These are phyloP conservation scores for Agrotis ipsilon DNA, from an alignment of 2,888 invertebrate species.

Conservation along the genomic window DNA sequence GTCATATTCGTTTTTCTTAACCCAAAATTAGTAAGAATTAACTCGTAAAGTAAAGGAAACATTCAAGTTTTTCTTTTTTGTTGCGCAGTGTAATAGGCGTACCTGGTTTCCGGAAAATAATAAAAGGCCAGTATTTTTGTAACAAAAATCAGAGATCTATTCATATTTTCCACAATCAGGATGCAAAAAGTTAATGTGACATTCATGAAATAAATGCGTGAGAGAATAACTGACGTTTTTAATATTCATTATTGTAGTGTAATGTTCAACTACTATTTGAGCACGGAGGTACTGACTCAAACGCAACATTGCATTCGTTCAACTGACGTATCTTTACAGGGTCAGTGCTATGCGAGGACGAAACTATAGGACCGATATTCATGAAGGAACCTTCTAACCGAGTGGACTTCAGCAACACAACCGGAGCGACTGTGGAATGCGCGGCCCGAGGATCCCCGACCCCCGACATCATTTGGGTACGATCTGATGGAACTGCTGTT, in stretches of 20 bases:
- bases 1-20: no score
- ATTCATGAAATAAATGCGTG: background rate
- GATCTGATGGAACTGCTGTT: conserved; percentile 97
- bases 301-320: conserved; percentile 17
- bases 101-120: conserved; percentile 32
- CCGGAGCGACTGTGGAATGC: conserved; percentile 98
- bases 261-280: conserved; percentile 10
- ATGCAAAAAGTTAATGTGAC: background rate
- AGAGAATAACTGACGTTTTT: background rate
- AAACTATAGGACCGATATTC: conserved; percentile 97
- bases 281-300: background rate
- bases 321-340: conserved; percentile 72
- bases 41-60: no score
- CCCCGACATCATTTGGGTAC: conserved; percentile 98
- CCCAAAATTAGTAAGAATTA: no score
- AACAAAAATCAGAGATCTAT: background rate
- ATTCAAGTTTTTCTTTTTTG: no score
- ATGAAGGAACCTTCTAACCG: conserved; percentile 97
- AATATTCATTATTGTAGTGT: background rate
- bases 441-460: conserved; percentile 97
- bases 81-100: conserved; percentile 3
- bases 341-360: conserved; percentile 92
- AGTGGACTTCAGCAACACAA: conserved; percentile 98
- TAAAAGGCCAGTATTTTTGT: conserved; percentile 8
- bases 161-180: conserved; percentile 6